Evolutionary conservation across 2,113 vertebrate genomes (phyloP).

Genomic region (Campylomormyrus numenius): DNA sequence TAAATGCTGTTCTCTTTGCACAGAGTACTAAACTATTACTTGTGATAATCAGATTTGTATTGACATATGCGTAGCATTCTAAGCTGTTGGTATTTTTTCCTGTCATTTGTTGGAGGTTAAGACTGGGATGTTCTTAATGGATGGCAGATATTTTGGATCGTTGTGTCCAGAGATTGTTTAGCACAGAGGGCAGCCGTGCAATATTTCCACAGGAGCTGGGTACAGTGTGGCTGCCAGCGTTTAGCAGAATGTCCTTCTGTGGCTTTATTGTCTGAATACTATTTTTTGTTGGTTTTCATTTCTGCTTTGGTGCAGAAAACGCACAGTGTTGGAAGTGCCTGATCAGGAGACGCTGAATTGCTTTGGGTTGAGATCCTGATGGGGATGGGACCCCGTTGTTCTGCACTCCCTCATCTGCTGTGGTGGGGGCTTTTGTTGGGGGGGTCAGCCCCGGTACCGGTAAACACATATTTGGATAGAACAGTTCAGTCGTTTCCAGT

Average conservation of each 20-base stretch:
- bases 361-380: neutral
- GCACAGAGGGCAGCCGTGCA: constrained; percentile 8
- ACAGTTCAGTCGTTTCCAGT: neutral
- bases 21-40: constrained; percentile 14
- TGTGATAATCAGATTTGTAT: constrained; percentile 19
- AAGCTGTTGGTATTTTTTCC: neutral
- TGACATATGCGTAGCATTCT: neutral
- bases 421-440: neutral
- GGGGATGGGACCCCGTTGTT: neutral
- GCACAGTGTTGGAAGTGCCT: constrained; percentile 10
- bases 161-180: neutral
- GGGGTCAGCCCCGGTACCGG: neutral
- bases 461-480: neutral
- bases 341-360: neutral
- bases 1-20: constrained; percentile 15
- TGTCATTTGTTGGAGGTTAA: neutral
- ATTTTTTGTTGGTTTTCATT: neutral
- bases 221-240: neutral
- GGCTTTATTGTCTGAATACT: neutral
- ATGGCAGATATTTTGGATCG: neutral
- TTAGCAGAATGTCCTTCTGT: neutral
- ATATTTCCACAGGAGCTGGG: neutral
- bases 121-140: neutral
- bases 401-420: neutral
- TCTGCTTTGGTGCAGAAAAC: neutral